Percentiles rank a stretch among this genome's conserved stretches.
Evolutionary conservation across 1,140 invertebrate genomes (phyloP).

Genomic region (Brachionus koreanus): DNA sequence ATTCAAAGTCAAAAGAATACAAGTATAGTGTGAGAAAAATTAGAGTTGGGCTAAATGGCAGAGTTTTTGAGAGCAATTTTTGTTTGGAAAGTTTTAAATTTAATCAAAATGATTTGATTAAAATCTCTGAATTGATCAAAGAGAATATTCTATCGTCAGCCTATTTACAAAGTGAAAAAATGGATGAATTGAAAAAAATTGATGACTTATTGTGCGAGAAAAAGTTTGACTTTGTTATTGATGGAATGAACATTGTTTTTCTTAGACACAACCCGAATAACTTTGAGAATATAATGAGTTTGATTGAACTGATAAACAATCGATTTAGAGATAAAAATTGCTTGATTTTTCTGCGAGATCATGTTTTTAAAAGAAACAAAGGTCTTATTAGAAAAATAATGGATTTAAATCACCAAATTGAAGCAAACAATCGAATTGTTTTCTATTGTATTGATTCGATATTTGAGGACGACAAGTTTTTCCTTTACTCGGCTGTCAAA

Average conservation of each 20-base stretch:
- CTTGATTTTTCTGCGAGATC: constrained; percentile 1
- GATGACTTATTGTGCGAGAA: background rate
- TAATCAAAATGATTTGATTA: background rate
- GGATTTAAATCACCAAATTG: background rate
- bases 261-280: background rate
- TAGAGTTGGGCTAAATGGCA: background rate
- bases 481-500: constrained; percentile 23
- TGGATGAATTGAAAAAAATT: background rate
- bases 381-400: background rate
- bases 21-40: background rate
- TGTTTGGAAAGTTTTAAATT: background rate
- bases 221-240: background rate
- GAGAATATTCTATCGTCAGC: background rate
- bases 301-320: background rate
- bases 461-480: constrained; percentile 25
- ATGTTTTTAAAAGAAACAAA: background rate
- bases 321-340: background rate
- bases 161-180: constrained; percentile 4
- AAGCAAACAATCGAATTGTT: background rate
- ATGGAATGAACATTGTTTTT: constrained; percentile 32
- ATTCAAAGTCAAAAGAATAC: background rate
- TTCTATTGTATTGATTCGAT: constrained; percentile 15
- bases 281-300: background rate
- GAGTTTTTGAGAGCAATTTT: background rate
- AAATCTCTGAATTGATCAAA: background rate